Evolutionary conservation across 2,113 vertebrate species (phyloP), one percentile per base, ranked within the genome.

Genomic region (Falcunculus frontatus): DNA sequence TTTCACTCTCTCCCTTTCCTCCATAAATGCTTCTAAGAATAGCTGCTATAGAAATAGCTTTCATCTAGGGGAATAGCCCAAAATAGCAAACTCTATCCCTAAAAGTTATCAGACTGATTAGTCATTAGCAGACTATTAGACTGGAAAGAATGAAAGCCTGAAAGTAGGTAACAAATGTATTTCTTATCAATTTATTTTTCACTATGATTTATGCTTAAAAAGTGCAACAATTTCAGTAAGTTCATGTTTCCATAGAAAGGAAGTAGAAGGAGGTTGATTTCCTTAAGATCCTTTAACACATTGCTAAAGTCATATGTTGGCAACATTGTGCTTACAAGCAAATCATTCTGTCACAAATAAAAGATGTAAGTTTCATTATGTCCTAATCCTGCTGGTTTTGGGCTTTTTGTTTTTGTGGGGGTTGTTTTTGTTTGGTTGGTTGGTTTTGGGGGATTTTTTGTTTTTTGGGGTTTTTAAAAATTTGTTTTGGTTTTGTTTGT

Each of bases 11-110:
- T 84, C 81, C 37, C 35, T 39, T 75, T 86, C 88, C 96, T 88
- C 93, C 63, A 95, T 95, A 80, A 95, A 90, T 84, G 55, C 29
- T 95, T 91, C 97, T 95, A 93, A 97, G 78, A 97, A 97, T 96
- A 97, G 78, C 84, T 87, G 23, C 30, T 57, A 35, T 80, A 81
- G 96, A 90, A 94, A 49, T 76, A 92, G 49, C 89, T 94, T 91
- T 95, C 63, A 83, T 81, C 75, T 37, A 84, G 88, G 87, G 95
- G n/a, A 70, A 77, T 11, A 90, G 69, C 57, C 56, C 8, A 91
- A 96, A 95, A 92, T 93, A 94, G 57, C 46, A 87, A 44, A 73
- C 8, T 86, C 69, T 90, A 47, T 72, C 72, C 83, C 11, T 47
- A 76, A 93, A 96, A 93, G 27, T 77, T 76, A 64, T 84, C 64